Base-by-base conservation (phyloP, 1,140 invertebrate genomes). In the Gerris buenoi region DNA sequence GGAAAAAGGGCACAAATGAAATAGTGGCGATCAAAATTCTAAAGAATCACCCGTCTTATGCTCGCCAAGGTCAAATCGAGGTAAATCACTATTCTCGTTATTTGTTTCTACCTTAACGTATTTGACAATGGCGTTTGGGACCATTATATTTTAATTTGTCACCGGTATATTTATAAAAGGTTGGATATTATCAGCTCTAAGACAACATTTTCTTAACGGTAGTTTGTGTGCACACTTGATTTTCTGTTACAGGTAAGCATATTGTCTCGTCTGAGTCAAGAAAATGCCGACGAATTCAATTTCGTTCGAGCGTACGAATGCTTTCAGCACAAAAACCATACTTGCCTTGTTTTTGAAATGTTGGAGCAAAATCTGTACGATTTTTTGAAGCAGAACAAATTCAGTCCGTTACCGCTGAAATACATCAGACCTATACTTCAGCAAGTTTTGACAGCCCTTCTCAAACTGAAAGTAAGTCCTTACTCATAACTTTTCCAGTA, bases 1-100 rank as follows among this genome's bases (percentile, higher is more conserved):
- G 97, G 97, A 99, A 99, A 79, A 98, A 98, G 78, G 97, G 97
- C 76, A 99, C 97, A 67, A 99, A 97, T 78, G 96, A 99, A 80
- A 98, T 99, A 75, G 96, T 99, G 70, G 97, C 97, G 74, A 99
- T 99, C 76, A 99, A 99, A 84, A 99, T 99, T 76, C 81, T 99
- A 27, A 99, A 99, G 81, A 99, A 99, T 82, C 97, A 99, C 83
- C 97, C 97, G 65, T 98, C 95, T 65, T 99, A 99, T 83, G 96
- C 96, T 68, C 86, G 97, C 73, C 97, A 99, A 83, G 97, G 97
- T 71, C 97, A 99, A 82, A 99, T 99, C 81, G 97, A 99, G 86
- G 93, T 95, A 67, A 65, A 22, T 46, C 46, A 14, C 26, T 56
- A 46, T 46, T 46, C 33, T 46, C n/a, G n/a, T n/a, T n/a, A n/a